These are phyloP conservation scores for Ammodytes dubius DNA, from an alignment of 2,113 vertebrate species.

Conservation along the genomic window DNA sequence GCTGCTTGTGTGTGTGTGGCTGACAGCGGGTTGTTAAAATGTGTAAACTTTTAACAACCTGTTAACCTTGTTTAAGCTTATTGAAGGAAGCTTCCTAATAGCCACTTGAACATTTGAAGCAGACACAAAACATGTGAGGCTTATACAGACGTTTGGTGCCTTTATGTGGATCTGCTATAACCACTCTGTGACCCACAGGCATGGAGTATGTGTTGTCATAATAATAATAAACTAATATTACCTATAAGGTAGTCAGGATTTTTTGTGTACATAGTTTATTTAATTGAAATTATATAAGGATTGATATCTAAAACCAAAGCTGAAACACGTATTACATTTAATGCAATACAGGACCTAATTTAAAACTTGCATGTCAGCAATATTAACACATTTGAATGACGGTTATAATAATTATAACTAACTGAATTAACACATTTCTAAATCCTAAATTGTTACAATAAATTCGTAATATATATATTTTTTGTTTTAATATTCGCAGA, in stretches of 20 bases:
- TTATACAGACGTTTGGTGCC: conserved; percentile 16
- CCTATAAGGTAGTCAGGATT: background rate
- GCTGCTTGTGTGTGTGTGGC: background rate
- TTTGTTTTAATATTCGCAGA: background rate
- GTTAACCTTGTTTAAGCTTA: conserved; percentile 66
- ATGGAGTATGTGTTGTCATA: background rate
- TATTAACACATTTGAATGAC: background rate
- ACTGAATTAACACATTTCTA: background rate
- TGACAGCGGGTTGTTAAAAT: conserved; percentile 68
- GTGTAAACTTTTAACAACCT: conserved; percentile 68
- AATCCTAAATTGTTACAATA: background rate
- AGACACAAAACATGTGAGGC: conserved; percentile 72
- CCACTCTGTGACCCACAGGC: conserved; percentile 1
- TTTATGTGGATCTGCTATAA: background rate
- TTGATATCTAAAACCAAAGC: background rate
- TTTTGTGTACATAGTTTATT: background rate
- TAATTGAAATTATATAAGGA: background rate
- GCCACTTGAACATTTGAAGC: conserved; percentile 79
- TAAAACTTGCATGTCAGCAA: background rate
- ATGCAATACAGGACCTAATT: background rate
- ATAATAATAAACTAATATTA: background rate
- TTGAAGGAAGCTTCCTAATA: conserved; percentile 77
- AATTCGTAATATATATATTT: background rate
- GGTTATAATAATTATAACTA: background rate
- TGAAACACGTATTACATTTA: background rate